Percentiles rank a stretch among this genome's conserved stretches.
Evolutionary conservation across 2,113 vertebrate species (phyloP).

Genomic region (Phalacrocorax brasilianus): DNA sequence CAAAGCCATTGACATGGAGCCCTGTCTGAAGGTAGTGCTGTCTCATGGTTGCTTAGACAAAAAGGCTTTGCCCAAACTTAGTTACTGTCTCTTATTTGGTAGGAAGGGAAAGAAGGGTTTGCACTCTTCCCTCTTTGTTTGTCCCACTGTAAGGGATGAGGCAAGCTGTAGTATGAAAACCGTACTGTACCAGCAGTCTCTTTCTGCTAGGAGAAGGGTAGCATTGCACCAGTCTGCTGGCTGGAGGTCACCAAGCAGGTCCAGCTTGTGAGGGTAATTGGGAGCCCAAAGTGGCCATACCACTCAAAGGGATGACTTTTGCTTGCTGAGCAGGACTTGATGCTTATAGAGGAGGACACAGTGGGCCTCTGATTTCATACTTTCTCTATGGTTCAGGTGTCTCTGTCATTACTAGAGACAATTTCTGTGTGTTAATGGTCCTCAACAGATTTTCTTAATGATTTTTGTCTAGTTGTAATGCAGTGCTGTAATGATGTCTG

Average conservation of each 20-base stretch:
- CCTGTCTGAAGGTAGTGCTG: background rate
- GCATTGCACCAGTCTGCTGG: background rate
- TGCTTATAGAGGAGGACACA: background rate
- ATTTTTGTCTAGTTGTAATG: background rate
- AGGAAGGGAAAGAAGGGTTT: background rate
- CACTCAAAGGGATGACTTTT: background rate
- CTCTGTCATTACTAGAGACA: background rate
- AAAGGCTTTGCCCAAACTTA: background rate
- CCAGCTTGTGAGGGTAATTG: background rate
- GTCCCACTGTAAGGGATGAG: background rate
- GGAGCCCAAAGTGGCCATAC: background rate
- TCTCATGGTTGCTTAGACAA: background rate
- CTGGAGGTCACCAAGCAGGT: background rate
- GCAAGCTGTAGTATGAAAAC: background rate
- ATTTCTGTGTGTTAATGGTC: background rate
- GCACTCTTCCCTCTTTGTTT: background rate
- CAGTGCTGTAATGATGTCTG: background rate
- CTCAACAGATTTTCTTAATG: background rate
- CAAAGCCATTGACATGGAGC: background rate
- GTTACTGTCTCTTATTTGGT: background rate
- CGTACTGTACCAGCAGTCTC: no score
- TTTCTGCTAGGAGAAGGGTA: background rate
- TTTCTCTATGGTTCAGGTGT: background rate
- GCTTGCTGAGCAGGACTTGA: background rate
- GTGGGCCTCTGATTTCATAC: background rate